Conservation (phyloP, 2,888 invertebrate genomes). For the Xanthia togata region DNA sequence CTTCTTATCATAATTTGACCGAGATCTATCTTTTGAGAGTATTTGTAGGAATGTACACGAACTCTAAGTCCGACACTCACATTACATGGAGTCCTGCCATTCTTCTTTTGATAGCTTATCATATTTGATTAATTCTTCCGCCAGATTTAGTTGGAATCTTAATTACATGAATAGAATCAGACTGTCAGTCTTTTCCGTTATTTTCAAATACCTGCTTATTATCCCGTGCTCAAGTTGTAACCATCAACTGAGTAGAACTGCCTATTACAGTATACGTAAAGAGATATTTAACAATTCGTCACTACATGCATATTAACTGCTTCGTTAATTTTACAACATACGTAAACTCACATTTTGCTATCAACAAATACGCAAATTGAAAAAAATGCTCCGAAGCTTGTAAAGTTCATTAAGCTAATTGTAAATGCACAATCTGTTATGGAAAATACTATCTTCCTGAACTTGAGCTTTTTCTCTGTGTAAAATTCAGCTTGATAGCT, state of each 20-base stretch:
- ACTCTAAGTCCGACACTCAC: no score
- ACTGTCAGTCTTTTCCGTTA: background rate
- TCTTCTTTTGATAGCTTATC: conserved; percentile 50
- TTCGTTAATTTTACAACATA: background rate
- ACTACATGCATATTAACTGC: background rate
- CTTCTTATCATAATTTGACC: no score
- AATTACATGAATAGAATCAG: background rate
- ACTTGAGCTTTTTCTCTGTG: background rate
- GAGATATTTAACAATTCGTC: conserved; percentile 2
- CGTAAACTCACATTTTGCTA: conserved; percentile 4
- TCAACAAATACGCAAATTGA: conserved; percentile 1
- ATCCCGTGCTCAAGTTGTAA: background rate
- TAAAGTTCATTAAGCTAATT: background rate
- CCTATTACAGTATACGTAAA: conserved; percentile 7
- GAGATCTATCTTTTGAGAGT: no score
- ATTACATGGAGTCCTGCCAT: no score
- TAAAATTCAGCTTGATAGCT: background rate
- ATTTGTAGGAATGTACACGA: no score
- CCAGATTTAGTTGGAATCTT: conserved; percentile 11
- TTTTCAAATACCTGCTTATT: conserved; percentile 10
- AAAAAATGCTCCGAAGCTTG: background rate
- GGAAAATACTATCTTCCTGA: background rate
- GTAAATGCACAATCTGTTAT: background rate
- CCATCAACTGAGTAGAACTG: background rate
- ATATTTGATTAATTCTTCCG: conserved; percentile 37